Evolutionary conservation across 2,797 vertebrate species (phyloP).

Genomic region (Sphenopsis melanotis): DNA sequence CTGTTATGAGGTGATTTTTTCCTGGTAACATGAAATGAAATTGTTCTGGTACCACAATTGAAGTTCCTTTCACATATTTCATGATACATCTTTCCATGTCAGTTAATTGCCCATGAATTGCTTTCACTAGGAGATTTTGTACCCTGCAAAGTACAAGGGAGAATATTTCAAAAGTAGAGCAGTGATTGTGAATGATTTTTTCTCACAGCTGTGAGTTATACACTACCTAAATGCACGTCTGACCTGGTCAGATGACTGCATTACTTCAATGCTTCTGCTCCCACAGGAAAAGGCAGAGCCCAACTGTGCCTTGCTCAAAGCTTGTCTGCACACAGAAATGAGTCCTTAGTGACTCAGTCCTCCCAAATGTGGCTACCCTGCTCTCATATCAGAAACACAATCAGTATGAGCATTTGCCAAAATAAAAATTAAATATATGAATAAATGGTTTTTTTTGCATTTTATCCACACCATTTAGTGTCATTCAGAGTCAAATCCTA

Average conservation of each 20-base stretch:
- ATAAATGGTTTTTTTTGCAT: not conserved
- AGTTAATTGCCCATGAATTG: slow-evolving; percentile 81
- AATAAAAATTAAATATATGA: not conserved
- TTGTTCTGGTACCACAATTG: slow-evolving; percentile 84
- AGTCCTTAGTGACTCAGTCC: not conserved
- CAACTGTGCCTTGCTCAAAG: not conserved
- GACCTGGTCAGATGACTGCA: not conserved
- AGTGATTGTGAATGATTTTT: not conserved
- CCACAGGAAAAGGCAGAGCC: not conserved
- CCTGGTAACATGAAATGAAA: slow-evolving; percentile 91
- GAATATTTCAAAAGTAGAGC: not conserved
- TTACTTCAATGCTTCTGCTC: not conserved
- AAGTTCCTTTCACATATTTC: slow-evolving; percentile 83
- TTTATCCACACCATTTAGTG: not conserved
- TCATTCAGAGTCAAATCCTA: not conserved
- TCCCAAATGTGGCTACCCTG: not conserved
- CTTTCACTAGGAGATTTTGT: slow-evolving; percentile 79
- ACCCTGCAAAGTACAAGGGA: slow-evolving; percentile 71
- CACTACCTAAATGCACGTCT: not conserved
- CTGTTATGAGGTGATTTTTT: slow-evolving; percentile 78
- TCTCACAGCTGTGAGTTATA: not conserved
- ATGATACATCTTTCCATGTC: slow-evolving; percentile 90
- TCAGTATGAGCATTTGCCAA: not conserved
- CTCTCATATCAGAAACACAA: not conserved
- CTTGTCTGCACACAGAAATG: not conserved